Conservation (phyloP, 2,797 vertebrate genomes). For the Salmo trutta region DNA sequence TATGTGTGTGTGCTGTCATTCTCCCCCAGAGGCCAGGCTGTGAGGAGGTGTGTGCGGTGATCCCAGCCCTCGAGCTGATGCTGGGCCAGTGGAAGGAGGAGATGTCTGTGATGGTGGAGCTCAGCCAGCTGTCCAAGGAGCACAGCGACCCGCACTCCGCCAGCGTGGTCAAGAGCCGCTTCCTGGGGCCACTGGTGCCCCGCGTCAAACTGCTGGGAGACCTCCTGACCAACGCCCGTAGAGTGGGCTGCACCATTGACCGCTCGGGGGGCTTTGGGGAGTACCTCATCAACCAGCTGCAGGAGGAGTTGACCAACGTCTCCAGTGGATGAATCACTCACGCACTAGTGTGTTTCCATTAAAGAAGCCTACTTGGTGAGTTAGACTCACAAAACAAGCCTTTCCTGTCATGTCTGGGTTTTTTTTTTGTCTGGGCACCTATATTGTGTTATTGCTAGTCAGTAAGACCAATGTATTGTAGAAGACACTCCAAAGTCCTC, state of each 20-base stretch:
- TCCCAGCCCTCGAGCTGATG: conserved; percentile 72
- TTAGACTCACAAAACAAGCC: background rate
- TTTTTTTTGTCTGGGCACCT: background rate
- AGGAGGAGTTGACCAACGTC: conserved; percentile 61
- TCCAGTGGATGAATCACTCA: background rate
- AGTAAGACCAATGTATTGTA: background rate
- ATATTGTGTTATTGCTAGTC: background rate
- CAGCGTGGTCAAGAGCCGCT: conserved; percentile 67
- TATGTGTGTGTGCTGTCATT: conserved; percentile 14
- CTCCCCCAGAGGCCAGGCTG: conserved; percentile 68
- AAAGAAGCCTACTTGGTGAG: too few species aligned
- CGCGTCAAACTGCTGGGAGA: conserved; percentile 76
- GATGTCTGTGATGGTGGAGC: conserved; percentile 68
- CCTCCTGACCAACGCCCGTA: conserved; percentile 72
- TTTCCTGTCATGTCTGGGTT: background rate
- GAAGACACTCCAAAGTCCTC: background rate
- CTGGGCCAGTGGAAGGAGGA: conserved; percentile 75
- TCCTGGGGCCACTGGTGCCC: conserved; percentile 65
- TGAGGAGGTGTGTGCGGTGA: conserved; percentile 55
- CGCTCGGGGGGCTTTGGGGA: conserved; percentile 70
- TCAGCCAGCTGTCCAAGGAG: conserved; percentile 65
- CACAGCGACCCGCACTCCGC: conserved; percentile 53
- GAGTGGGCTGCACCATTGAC: conserved; percentile 69
- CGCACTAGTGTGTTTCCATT: background rate
- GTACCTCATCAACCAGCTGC: conserved; percentile 74